Evolutionary conservation across 2,888 invertebrate species (phyloP).

Genomic region (Plutella xylostella): DNA sequence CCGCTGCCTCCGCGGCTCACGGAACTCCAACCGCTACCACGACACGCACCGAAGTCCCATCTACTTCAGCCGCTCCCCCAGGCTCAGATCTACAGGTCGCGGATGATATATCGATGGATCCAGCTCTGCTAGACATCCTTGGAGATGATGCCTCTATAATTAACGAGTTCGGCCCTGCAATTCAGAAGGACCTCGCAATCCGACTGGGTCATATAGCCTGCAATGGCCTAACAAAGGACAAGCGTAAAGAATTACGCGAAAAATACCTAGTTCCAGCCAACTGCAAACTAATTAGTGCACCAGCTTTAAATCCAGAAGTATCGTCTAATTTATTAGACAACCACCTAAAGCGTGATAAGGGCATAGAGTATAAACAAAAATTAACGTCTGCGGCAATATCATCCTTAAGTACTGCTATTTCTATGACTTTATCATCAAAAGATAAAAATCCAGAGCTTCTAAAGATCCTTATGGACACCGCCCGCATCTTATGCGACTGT

Average conservation of each 20-base stretch:
- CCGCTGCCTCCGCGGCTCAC: no score
- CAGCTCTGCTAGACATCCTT: no score
- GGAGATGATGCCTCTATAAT: slow-evolving; percentile 13
- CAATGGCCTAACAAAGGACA: slow-evolving; percentile 16
- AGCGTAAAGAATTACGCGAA: slow-evolving; percentile 15
- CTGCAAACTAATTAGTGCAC: slow-evolving; percentile 17
- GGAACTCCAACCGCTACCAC: no score
- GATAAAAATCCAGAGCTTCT: background rate
- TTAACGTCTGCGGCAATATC: slow-evolving; percentile 17
- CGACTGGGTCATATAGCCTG: slow-evolving; percentile 16
- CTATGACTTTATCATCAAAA: slow-evolving; percentile 4
- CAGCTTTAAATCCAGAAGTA: slow-evolving; percentile 20
- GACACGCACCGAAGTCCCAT: no score
- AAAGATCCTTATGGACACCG: slow-evolving; percentile 15
- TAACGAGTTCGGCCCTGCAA: slow-evolving; percentile 15
- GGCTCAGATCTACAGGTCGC: no score
- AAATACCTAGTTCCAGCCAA: slow-evolving; percentile 19
- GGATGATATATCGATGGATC: no score
- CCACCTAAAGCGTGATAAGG: slow-evolving; percentile 17
- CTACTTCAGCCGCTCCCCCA: no score
- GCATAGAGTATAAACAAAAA: slow-evolving; percentile 20
- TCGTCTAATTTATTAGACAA: slow-evolving; percentile 17
- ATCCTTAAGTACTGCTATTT: slow-evolving; percentile 16
- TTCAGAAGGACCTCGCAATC: slow-evolving; percentile 17
- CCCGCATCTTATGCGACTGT: slow-evolving; percentile 14